A percentile compares a stretch with the other conserved stretches of the same genome.
phyloP scores from a whole-genome alignment of 2,113 vertebrate genomes.

The Glaucomys volans region DNA sequence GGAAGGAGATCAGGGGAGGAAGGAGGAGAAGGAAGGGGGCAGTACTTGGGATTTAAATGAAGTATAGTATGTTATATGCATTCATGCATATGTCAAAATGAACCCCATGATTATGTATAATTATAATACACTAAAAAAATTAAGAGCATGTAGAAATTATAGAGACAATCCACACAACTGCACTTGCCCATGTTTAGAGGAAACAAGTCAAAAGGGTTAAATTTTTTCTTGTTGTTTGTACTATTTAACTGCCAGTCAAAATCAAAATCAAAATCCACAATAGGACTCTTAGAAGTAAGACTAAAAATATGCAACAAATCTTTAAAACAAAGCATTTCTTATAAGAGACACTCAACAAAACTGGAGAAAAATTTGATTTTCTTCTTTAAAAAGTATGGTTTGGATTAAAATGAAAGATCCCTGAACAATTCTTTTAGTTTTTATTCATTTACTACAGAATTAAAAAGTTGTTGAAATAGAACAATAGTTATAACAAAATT shows the following conservation, averaged over 20 bases:
- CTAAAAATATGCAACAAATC: constrained; percentile 2
- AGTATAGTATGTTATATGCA: too few relatives aligned
- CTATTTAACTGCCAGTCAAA: background rate
- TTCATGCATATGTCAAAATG: background rate
- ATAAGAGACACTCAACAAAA: constrained; percentile 21
- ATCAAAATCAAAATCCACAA: background rate
- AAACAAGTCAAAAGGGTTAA: background rate
- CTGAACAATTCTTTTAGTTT: constrained; percentile 47
- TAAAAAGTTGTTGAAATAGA: constrained; percentile 49
- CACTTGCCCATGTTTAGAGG: background rate
- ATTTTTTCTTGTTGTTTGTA: background rate
- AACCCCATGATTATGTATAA: too few relatives aligned
- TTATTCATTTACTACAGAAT: constrained; percentile 11
- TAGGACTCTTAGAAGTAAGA: constrained; percentile 1
- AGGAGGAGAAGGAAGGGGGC: background rate
- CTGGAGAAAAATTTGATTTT: constrained; percentile 20
- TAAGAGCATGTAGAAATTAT: background rate
- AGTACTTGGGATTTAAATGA: background rate
- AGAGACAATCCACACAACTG: background rate
- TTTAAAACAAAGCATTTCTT: constrained; percentile 45
- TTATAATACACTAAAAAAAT: too few relatives aligned
- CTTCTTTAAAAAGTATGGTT: background rate
- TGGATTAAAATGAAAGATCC: constrained; percentile 50
- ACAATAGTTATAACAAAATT: constrained; percentile 28
- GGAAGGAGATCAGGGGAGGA: too few relatives aligned